Evolutionary conservation across 1,140 invertebrate genomes (phyloP), one percentile per base, ranked within the genome.

Genomic region (Drosophila bifasciata): DNA sequence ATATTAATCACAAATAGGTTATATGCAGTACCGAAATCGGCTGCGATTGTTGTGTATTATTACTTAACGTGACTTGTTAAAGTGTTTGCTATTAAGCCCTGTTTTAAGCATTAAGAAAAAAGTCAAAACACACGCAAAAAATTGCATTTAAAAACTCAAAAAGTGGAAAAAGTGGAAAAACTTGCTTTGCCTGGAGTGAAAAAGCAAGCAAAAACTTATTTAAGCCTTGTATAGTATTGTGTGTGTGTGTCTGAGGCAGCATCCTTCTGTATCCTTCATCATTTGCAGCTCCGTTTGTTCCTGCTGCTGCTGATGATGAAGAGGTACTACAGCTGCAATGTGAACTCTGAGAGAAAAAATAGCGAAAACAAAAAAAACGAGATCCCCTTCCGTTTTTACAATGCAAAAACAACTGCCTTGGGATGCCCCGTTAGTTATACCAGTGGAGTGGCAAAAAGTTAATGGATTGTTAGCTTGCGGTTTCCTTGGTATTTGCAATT

Each of bases 381-480:
- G 48, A 57, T 73, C 19, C 57, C 46, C 39, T 58, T 57, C 45
- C 53, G 44, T 50, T 64, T 63, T 49, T 44, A 60, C 56, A 76
- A 3, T 86, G 76, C 57, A 69, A 86, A 40, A 66, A 72, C 67
- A 72, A 59, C 46, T 63, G 83, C 81, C 73, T 75, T 51, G 67
- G 77, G 81, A 28, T 50, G 76, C 67, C 41, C 41, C 58, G 50
- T 58, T 72, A 76, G 78, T 76, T 86, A 76, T 63, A 68, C 53
- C 70, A 71, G 81, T 75, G 63, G 69, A 80, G 78, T 83, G 83
- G 83, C 78, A 86, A 86, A 86, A 86, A 86, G 78, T 88, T 88
- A 86, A 86, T 88, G 83, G 83, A 86, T 86, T 88, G 83, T 88
- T 76, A 86, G 85, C 83, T 88, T 79, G 83, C 51, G 83, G 83